These are phyloP conservation scores for Sebastes hubbsi DNA, from an alignment of 2,797 vertebrate genomes.

Conservation along the genomic window DNA sequence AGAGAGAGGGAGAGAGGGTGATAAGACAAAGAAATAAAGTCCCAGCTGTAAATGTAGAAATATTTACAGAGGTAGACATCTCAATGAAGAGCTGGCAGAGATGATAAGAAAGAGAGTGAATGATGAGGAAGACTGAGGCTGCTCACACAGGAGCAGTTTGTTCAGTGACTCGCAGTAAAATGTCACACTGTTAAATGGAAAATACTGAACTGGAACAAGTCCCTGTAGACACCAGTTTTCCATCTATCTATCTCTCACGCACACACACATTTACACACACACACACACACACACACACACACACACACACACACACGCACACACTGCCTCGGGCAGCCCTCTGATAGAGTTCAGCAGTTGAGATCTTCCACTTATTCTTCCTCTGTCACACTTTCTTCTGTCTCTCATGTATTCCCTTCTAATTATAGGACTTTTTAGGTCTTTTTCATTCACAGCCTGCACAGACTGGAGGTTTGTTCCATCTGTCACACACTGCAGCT, in stretches of 20 bases:
- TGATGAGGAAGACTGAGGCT: slow-evolving; percentile 1
- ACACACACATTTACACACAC: not conserved
- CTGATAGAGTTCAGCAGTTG: slow-evolving; percentile 6
- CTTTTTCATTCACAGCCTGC: slow-evolving; percentile 11
- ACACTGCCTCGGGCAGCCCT: not conserved
- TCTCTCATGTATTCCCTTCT: slow-evolving; percentile 14
- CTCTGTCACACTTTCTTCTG: not conserved
- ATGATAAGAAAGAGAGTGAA: slow-evolving; percentile 8
- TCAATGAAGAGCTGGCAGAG: slow-evolving; percentile 7
- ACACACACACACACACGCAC: not conserved
- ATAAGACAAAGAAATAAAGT: not conserved
- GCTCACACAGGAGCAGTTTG: slow-evolving; percentile 44
- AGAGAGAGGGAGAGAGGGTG: not conserved
- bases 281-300: not conserved
- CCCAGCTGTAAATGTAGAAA: slow-evolving; percentile 11
- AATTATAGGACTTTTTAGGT: not conserved
- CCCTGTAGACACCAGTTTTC: slow-evolving; percentile 30
- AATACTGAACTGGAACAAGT: slow-evolving; percentile 58
- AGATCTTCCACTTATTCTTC: not conserved
- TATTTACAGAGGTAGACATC: slow-evolving; percentile 23
- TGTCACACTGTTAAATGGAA: slow-evolving; percentile 51
- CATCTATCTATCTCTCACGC: not conserved
- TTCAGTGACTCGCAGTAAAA: slow-evolving; percentile 28
- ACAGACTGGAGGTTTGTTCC: slow-evolving; percentile 5
- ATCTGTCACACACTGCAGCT: slow-evolving; percentile 2